These are phyloP conservation scores for Patella vulgata DNA, from an alignment of 1,140 invertebrate genomes.

Conservation along the genomic window DNA sequence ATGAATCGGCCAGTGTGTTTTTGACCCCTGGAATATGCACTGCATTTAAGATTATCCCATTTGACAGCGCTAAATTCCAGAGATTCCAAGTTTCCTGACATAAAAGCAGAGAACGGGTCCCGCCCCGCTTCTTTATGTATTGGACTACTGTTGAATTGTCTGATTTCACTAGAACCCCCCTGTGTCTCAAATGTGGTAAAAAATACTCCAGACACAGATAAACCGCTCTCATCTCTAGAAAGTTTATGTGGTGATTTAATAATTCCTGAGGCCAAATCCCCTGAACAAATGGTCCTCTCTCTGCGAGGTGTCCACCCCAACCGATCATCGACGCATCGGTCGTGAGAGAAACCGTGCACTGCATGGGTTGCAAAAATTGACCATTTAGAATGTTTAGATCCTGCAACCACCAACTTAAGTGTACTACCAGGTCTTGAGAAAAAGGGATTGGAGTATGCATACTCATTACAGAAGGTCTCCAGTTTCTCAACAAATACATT, in stretches of 20 bases:
- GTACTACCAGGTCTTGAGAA: neutral
- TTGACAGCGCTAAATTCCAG: no score
- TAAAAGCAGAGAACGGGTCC: no score
- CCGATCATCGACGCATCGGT: constrained; percentile 13
- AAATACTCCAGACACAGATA: constrained; percentile 19
- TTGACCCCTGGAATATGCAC: constrained; percentile 8
- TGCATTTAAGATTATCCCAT: no score
- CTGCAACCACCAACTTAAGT: constrained; percentile 13
- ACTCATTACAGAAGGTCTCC: constrained; percentile 4
- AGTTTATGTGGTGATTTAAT: no score
- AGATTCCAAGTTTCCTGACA: no score
- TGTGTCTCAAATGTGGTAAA: constrained; percentile 6
- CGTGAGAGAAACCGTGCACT: constrained; percentile 2
- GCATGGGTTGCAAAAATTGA: neutral
- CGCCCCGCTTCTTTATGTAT: no score
- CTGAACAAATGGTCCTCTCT: no score
- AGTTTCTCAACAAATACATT: constrained; percentile 15
- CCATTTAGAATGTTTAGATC: constrained; percentile 14
- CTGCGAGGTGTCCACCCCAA: no score
- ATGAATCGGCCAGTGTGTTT: no score
- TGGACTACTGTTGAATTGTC: no score
- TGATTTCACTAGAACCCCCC: no score
- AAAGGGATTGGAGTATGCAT: neutral
- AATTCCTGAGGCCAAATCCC: no score
- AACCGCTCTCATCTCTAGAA: constrained; percentile 13